Base-by-base conservation (phyloP, 2,888 invertebrate species). In the Watsonalla binaria region DNA sequence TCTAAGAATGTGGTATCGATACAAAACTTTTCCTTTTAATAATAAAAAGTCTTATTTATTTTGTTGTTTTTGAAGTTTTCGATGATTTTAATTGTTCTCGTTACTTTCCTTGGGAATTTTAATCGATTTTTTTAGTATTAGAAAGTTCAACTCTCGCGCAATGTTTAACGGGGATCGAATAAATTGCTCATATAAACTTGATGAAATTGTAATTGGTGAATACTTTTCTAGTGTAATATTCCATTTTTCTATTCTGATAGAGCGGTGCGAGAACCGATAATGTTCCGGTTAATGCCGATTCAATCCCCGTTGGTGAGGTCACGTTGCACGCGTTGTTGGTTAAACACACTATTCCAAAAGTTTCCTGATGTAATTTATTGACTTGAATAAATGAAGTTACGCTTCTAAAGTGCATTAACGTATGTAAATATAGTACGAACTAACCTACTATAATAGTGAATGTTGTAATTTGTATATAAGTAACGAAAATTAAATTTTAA, bases 401-500 rank as follows among this genome's bases (percentile, higher is more conserved):
- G 90, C 90, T 90, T 90, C 77, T 89, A 86, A 90, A 90, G 90
- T 90, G 90, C 90, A 82, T 81, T 82, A n/a, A 87, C 83, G 78
- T 84, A 79, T 90, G 90, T 90, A 90, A 88, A 90, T 90, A 90
- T 90, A 90, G 88, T 79, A 85, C 77, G 78, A 84, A 88, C 88
- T 89, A 86, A 87, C 80, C 82, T 87, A 89, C 79, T 86, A 86
- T 87, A 86, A 88, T 90, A 90, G 89, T 90, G 76, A 90, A 90
- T 90, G 90, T 90, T 90, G 90, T 90, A 88, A 90, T 90, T 88
- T 90, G 90, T 90, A 90, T 90, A 90, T 90, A 90, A 88, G 90
- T 90, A 90, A 89, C 80, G 85, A 88, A 88, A 89, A 90, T 89
- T 90, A 90, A 90, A 90, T 90, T 90, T 90, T 89, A 90, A 89